These are phyloP conservation scores for Magallana angulata DNA, from an alignment of 1,140 invertebrate species.

Conservation along the genomic window DNA sequence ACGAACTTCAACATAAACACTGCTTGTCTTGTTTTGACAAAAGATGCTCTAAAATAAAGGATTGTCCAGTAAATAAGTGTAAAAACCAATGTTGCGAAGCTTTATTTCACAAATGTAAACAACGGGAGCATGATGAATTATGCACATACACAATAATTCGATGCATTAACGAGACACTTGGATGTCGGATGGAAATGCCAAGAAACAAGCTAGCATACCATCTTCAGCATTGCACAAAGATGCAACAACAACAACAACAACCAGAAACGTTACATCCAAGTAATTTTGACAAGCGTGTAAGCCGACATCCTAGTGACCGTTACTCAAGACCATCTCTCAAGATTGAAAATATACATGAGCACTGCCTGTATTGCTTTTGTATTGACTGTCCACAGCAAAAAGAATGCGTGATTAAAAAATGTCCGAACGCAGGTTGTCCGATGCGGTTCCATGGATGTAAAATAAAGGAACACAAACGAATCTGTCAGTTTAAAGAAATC, in stretches of 20 bases:
- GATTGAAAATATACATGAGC: not conserved
- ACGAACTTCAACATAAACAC: not conserved
- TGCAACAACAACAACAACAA: not conserved
- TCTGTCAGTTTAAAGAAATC: not conserved
- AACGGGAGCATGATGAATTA: constrained; percentile 1
- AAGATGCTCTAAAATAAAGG: not conserved
- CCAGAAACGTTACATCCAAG: not conserved
- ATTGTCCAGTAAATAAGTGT: not conserved
- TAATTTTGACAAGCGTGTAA: not conserved
- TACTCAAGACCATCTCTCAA: not conserved
- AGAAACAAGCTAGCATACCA: not conserved
- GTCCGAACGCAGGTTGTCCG: not conserved
- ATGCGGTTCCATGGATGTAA: not conserved
- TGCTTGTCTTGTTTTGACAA: not conserved
- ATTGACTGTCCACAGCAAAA: not conserved
- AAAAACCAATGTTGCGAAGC: constrained; percentile 14
- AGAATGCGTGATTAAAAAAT: not conserved
- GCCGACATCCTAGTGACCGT: not conserved
- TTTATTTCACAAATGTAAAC: constrained; percentile 9
- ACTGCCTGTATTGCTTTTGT: not conserved
- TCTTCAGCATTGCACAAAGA: not conserved
- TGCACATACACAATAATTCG: not conserved
- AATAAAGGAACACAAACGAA: constrained; percentile 5
- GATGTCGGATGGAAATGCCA: constrained; percentile 12
- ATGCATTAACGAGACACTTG: not conserved